Percentiles rank a stretch among this genome's conserved stretches.
Conservation (phyloP, 1,140 invertebrate species). For the Saxidomus purpurata region DNA sequence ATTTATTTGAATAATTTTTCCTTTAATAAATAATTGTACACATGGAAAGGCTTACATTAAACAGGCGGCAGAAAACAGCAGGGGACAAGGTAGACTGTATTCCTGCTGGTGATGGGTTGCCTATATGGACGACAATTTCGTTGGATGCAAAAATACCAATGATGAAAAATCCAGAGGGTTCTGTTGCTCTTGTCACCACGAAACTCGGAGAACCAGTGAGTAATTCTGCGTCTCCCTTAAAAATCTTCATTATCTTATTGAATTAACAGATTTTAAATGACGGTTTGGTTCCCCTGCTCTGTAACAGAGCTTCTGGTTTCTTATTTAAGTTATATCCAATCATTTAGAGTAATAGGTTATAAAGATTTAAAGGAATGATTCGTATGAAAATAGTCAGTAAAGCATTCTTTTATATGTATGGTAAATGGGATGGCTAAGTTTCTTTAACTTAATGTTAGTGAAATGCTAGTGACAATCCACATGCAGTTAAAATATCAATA, state of each 20-base stretch:
- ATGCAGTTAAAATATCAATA: too few relatives aligned
- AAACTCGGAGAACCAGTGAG: constrained; percentile 68
- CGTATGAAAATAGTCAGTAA: too few relatives aligned
- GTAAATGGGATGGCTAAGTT: too few relatives aligned
- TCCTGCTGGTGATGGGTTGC: constrained; percentile 68
- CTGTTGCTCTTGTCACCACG: constrained; percentile 69
- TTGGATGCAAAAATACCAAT: constrained; percentile 74
- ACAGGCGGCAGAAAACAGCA: constrained; percentile 33
- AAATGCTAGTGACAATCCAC: too few relatives aligned
- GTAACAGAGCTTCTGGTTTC: too few relatives aligned
- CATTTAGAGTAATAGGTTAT: too few relatives aligned
- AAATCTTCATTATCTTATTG: constrained; percentile 12
- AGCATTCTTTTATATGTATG: too few relatives aligned
- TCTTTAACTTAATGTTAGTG: too few relatives aligned
- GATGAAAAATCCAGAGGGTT: constrained; percentile 64
- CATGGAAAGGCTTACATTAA: constrained; percentile 67
- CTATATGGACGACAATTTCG: constrained; percentile 68
- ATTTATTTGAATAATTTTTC: neutral
- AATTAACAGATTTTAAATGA: too few relatives aligned
- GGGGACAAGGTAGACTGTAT: constrained; percentile 55
- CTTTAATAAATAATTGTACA: neutral
- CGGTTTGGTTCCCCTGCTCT: too few relatives aligned
- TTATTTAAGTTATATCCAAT: too few relatives aligned
- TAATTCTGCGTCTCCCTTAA: neutral
- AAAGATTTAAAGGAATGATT: too few relatives aligned